These are phyloP conservation scores for Caenorhabditis sp. DNA, from an alignment of 2,888 invertebrate genomes.

Conservation along the genomic window DNA sequence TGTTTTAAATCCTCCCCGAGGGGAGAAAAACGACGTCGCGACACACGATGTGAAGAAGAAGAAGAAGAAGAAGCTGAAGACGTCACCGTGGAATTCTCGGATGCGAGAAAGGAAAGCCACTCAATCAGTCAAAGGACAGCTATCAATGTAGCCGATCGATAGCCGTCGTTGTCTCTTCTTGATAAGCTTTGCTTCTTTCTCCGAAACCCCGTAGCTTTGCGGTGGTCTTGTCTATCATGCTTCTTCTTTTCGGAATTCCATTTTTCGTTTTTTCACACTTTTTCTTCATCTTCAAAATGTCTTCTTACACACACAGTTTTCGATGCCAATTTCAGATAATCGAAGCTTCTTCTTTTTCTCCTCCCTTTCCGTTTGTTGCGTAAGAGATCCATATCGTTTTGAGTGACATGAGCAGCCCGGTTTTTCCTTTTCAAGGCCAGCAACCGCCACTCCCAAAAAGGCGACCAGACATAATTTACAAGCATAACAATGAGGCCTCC, in stretches of 20 bases:
- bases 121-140: slow-evolving; percentile 52
- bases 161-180: slow-evolving; percentile 14
- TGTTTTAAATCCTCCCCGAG: not conserved
- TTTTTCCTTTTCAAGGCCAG: slow-evolving; percentile 39
- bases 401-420: slow-evolving; percentile 24
- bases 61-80: not conserved
- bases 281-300: slow-evolving; percentile 3
- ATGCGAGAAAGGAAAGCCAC: slow-evolving; percentile 11
- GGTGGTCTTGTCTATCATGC: slow-evolving; percentile 24
- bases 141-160: slow-evolving; percentile 55
- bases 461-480: slow-evolving; percentile 26
- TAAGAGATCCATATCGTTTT: slow-evolving; percentile 47
- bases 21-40: not conserved
- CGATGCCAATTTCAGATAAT: slow-evolving; percentile 22
- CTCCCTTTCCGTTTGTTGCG: slow-evolving; percentile 31
- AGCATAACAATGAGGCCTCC: slow-evolving; percentile 53
- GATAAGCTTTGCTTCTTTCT: slow-evolving; percentile 24
- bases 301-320: slow-evolving; percentile 24
- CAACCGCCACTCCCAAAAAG: not conserved
- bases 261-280: slow-evolving; percentile 34
- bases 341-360: not conserved
- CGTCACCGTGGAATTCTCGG: slow-evolving; percentile 34
- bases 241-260: not conserved
- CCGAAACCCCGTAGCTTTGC: not conserved
- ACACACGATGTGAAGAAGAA: too few relatives aligned